phyloP scores from a whole-genome alignment of 2,113 vertebrate genomes.

The Limnothrissa miodon region DNA sequence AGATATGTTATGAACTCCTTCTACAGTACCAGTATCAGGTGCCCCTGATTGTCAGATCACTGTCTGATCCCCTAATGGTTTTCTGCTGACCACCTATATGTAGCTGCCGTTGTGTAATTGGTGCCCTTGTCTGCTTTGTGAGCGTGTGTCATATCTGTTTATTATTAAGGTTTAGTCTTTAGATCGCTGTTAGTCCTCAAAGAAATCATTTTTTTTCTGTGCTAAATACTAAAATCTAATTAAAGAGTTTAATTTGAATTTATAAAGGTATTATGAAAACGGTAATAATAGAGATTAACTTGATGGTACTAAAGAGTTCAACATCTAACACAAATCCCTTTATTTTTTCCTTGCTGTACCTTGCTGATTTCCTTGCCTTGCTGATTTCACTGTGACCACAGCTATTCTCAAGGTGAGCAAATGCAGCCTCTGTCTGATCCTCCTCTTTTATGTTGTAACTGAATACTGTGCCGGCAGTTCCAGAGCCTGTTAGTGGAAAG shows the following conservation, averaged over 20 bases:
- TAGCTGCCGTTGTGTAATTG: background rate
- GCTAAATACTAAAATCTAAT: no score
- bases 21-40: background rate
- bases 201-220: no score
- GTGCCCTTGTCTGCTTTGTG: background rate
- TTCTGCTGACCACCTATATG: background rate
- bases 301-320: background rate
- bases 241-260: no score
- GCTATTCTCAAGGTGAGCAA: slow-evolving; percentile 39
- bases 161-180: background rate
- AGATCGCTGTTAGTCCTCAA: background rate
- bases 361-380: background rate
- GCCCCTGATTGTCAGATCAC: background rate
- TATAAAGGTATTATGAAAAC: slow-evolving; percentile 15
- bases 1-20: background rate
- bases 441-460: background rate
- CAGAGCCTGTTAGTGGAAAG: background rate
- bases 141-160: background rate
- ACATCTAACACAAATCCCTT: background rate
- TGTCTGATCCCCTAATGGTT: background rate
- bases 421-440: background rate
- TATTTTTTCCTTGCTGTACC: background rate
- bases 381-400: slow-evolving; percentile 4
- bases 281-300: no score
- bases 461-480: background rate